These are phyloP conservation scores for Albula glossodonta DNA, from an alignment of 2,113 vertebrate species.

Conservation along the genomic window DNA sequence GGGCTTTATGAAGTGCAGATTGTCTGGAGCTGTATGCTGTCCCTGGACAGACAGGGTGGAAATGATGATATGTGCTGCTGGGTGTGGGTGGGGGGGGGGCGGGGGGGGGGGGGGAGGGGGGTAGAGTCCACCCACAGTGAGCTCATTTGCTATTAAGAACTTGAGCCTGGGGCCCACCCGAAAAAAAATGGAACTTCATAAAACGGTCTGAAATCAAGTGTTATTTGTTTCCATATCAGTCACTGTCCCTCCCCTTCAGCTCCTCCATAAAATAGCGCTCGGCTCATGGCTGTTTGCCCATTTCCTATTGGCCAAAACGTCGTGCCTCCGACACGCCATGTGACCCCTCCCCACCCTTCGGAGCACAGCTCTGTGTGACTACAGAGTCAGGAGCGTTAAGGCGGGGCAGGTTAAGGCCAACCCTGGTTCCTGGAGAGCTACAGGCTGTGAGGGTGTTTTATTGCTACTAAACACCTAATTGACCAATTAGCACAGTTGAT, in stretches of 20 bases:
- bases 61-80: not conserved
- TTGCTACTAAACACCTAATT: too few species aligned
- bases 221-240: not conserved
- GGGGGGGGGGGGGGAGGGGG: not conserved
- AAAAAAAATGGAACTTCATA: not conserved
- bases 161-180: not conserved
- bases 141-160: not conserved
- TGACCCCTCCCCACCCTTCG: not conserved
- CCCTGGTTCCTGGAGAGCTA: too few species aligned
- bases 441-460: too few species aligned
- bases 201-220: not conserved
- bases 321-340: not conserved
- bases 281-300: too few species aligned
- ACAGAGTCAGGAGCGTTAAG: too few species aligned
- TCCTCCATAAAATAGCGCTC: not conserved
- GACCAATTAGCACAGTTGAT: too few species aligned
- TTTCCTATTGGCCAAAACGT: not conserved
- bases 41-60: not conserved
- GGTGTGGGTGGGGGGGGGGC: too few species aligned
- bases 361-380: too few species aligned
- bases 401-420: too few species aligned
- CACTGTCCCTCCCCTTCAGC: not conserved
- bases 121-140: not conserved
- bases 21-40: not conserved
- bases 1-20: slow-evolving; percentile 22